These are phyloP conservation scores for Zophobas morio DNA, from an alignment of 1,140 invertebrate species.

Conservation along the genomic window DNA sequence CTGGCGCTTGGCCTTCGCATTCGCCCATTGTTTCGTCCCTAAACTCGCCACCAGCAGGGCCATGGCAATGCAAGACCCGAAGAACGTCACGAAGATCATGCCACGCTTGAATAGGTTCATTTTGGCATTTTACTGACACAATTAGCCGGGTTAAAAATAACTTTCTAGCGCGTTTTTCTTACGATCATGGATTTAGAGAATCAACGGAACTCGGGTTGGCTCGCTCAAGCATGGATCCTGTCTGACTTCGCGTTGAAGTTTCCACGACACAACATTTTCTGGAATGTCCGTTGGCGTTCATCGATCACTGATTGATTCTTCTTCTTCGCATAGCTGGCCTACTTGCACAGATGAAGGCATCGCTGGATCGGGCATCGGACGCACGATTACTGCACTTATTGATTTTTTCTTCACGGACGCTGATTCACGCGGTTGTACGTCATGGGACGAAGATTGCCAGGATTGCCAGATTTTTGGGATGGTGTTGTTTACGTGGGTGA, in stretches of 20 bases:
- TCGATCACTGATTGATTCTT: conserved; percentile 1
- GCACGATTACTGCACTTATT: neutral
- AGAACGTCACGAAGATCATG: conserved; percentile 91
- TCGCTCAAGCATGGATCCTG: conserved; percentile 41
- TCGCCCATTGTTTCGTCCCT: conserved; percentile 91
- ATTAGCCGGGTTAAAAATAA: conserved; percentile 26
- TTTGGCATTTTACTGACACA: conserved; percentile 43
- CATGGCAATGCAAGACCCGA: conserved; percentile 86
- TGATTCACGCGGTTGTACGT: neutral
- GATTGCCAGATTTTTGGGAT: no score
- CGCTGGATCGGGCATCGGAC: neutral
- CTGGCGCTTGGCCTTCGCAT: conserved; percentile 79
- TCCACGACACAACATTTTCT: conserved; percentile 33
- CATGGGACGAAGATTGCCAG: neutral
- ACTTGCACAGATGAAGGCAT: conserved; percentile 24
- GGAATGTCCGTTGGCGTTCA: neutral
- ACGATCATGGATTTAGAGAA: neutral
- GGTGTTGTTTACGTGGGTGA: no score
- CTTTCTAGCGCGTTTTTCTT: conserved; percentile 25
- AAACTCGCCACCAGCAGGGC: conserved; percentile 87
- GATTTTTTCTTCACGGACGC: neutral
- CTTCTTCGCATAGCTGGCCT: conserved; percentile 44
- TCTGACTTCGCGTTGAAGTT: conserved; percentile 37
- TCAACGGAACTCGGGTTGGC: conserved; percentile 38
- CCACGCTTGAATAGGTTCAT: conserved; percentile 78